Evolutionary conservation across 2,888 invertebrate genomes (phyloP).

Genomic region (Heteromurus nitidus): DNA sequence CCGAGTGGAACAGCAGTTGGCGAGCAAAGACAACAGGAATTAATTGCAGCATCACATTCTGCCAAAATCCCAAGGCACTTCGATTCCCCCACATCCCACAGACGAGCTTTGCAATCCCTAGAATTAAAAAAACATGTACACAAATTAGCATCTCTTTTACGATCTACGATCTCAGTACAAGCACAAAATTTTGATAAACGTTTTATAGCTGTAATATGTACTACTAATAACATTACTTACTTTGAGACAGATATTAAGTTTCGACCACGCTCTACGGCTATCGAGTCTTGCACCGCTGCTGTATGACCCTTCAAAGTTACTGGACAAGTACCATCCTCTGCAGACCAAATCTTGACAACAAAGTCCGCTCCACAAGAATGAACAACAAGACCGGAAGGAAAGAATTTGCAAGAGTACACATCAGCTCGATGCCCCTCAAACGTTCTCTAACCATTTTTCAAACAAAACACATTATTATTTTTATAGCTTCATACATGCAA

Average conservation of each 20-base stretch:
- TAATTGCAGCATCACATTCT: constrained; percentile 79
- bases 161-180: no score
- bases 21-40: constrained; percentile 77
- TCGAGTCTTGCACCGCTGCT: constrained; percentile 81
- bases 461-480: constrained; percentile 8
- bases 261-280: constrained; percentile 82
- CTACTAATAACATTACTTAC: constrained; percentile 76
- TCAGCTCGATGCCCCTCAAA: constrained; percentile 83
- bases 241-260: constrained; percentile 83
- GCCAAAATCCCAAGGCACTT: constrained; percentile 79
- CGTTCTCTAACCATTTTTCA: constrained; percentile 75
- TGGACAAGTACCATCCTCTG: constrained; percentile 82
- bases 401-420: constrained; percentile 82
- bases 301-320: constrained; percentile 82
- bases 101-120: constrained; percentile 82
- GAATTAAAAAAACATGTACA: background rate
- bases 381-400: constrained; percentile 81
- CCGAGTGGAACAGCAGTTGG: constrained; percentile 59
- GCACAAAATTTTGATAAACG: constrained; percentile 1
- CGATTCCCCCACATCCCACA: constrained; percentile 84
- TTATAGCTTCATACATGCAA: background rate
- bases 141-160: no score
- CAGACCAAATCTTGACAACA: constrained; percentile 83
- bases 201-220: background rate
- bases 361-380: constrained; percentile 80